phyloP scores from a whole-genome alignment of 2,113 vertebrate species.

The Eulemur macaco region DNA sequence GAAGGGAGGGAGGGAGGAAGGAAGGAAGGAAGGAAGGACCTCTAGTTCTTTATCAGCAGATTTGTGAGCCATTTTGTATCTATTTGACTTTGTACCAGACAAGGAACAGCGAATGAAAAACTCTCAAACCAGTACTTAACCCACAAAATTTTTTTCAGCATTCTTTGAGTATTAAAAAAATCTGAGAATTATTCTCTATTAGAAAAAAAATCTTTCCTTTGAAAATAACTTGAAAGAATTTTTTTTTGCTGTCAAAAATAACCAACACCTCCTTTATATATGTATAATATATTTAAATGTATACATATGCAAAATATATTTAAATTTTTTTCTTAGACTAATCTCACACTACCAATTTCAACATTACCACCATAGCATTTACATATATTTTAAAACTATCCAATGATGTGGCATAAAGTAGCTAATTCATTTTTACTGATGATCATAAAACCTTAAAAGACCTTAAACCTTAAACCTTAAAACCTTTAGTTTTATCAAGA shows the following conservation, averaged over 20 bases:
- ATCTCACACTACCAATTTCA: neutral
- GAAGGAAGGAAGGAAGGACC: neutral
- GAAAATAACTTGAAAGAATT: neutral
- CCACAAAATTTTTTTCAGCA: neutral
- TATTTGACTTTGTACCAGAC: neutral
- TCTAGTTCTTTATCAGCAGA: neutral
- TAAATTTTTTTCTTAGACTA: neutral
- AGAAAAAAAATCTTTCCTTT: conserved; percentile 18
- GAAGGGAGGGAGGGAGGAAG: rapidly evolving
- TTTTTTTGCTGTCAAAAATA: neutral
- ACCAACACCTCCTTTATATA: neutral
- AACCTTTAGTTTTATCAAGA: conserved; percentile 3
- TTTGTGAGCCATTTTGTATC: neutral
- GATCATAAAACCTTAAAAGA: conserved; percentile 7
- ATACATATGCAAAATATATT: neutral
- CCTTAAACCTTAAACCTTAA: neutral
- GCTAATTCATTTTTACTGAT: conserved; percentile 49
- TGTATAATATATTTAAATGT: neutral
- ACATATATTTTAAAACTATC: conserved; percentile 34
- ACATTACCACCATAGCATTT: neutral
- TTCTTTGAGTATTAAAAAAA: neutral
- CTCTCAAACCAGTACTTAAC: neutral
- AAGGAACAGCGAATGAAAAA: neutral
- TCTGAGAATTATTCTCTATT: conserved; percentile 19
- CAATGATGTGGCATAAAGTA: neutral